Evolutionary conservation across 2,113 vertebrate genomes (phyloP).

Genomic region (Antechinus stuartii): DNA sequence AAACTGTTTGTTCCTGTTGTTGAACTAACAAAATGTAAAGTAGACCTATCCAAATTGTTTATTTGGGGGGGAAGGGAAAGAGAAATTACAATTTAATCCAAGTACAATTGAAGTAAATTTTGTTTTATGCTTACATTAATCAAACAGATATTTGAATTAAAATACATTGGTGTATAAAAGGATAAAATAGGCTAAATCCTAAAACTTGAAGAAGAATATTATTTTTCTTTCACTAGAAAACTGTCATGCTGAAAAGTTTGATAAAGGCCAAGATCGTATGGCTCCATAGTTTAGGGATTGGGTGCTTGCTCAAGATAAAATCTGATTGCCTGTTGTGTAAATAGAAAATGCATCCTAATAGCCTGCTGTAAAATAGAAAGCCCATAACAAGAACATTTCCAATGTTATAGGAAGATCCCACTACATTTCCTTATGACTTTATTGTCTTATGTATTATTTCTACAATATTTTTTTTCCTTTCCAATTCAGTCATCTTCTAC

Average conservation of each 20-base stretch:
- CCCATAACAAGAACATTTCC: not conserved
- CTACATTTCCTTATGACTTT: not conserved
- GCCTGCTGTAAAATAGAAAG: not conserved
- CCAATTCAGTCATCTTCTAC: slow-evolving; percentile 63
- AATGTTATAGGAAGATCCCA: not conserved
- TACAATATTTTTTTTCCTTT: slow-evolving; percentile 65
- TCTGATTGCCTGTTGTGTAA: not conserved
- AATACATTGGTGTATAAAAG: not conserved
- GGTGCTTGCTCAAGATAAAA: not conserved
- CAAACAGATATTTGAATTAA: not conserved
- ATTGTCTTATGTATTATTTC: slow-evolving; percentile 59
- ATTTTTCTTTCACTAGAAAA: not conserved
- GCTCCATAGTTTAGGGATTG: not conserved
- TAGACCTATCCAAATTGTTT: not conserved
- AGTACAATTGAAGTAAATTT: not conserved
- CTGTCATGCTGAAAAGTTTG: not conserved
- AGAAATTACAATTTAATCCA: not conserved
- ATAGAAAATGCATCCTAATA: not conserved
- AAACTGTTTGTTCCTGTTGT: not conserved
- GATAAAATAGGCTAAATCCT: not conserved
- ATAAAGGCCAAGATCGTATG: not conserved
- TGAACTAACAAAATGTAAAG: not conserved
- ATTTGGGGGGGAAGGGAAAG: fast-evolving
- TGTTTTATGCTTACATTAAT: not conserved
- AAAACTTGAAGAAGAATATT: not conserved